These are phyloP conservation scores for Okapia johnstoni DNA, from an alignment of 2,113 vertebrate genomes.

Conservation along the genomic window DNA sequence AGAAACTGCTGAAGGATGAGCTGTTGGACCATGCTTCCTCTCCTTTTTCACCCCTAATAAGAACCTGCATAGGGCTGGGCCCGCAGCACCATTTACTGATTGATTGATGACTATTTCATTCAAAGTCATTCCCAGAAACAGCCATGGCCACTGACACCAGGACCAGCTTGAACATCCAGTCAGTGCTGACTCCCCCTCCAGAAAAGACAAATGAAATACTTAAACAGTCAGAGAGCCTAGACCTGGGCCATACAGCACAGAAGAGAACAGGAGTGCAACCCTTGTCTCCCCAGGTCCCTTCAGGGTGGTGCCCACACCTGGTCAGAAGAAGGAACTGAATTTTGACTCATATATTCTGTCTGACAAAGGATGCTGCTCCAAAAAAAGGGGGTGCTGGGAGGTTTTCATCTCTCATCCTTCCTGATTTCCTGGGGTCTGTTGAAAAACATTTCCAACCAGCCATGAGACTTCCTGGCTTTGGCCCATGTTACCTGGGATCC, in stretches of 20 bases:
- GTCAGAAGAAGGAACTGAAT: not conserved
- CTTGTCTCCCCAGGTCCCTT: not conserved
- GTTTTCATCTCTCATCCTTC: not conserved
- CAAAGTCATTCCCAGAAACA: not conserved
- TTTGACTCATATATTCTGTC: not conserved
- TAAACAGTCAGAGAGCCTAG: not conserved
- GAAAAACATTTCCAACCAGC: not conserved
- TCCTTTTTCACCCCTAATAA: not conserved
- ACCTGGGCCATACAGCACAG: not conserved
- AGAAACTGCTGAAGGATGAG: not conserved
- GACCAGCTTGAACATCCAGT: not conserved
- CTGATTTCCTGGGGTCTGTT: not conserved
- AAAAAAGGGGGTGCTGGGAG: not conserved
- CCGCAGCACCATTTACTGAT: not conserved
- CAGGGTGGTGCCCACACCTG: not conserved
- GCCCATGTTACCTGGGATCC: not conserved
- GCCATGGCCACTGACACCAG: not conserved
- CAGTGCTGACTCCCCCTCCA: not conserved
- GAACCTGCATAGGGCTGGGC: not conserved
- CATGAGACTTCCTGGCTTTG: not conserved
- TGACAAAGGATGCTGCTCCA: not conserved
- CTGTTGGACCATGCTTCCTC: rapidly evolving
- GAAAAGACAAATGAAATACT: not conserved
- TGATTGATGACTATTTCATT: not conserved
- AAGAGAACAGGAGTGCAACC: not conserved